Evolutionary conservation across 2,888 invertebrate species (phyloP).

Genomic region (Pammene fasciana): DNA sequence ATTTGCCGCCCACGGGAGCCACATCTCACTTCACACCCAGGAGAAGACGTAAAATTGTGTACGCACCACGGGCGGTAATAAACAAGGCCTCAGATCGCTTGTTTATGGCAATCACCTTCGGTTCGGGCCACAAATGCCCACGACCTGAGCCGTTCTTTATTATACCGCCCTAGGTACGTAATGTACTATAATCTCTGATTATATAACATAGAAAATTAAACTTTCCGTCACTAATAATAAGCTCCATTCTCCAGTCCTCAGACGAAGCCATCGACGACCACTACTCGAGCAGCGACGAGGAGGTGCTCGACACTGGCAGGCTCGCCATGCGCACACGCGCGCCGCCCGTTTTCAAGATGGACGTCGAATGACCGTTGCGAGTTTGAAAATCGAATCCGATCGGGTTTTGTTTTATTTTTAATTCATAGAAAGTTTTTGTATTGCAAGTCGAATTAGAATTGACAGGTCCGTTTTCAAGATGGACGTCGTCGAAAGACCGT

Average conservation of each 20-base stretch:
- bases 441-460: not conserved
- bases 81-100: too few relatives aligned
- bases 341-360: constrained; percentile 71
- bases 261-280: constrained; percentile 66
- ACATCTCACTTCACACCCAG: too few relatives aligned
- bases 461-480: not conserved
- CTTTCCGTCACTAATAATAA: not conserved
- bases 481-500: not conserved
- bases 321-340: constrained; percentile 73
- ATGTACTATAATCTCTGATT: not conserved
- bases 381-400: constrained; percentile 20
- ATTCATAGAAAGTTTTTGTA: not conserved
- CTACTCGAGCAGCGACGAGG: constrained; percentile 76
- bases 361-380: constrained; percentile 65
- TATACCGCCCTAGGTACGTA: too few relatives aligned
- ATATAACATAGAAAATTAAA: not conserved
- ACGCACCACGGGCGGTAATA: too few relatives aligned
- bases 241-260: constrained; percentile 60
- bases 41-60: too few relatives aligned
- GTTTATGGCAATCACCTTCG: too few relatives aligned
- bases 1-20: too few relatives aligned
- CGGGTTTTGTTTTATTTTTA: not conserved
- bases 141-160: too few relatives aligned
- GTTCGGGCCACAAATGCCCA: too few relatives aligned
- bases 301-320: constrained; percentile 67